Conservation (phyloP, 1,140 invertebrate genomes). For the Diplogasteroides magnus region DNA sequence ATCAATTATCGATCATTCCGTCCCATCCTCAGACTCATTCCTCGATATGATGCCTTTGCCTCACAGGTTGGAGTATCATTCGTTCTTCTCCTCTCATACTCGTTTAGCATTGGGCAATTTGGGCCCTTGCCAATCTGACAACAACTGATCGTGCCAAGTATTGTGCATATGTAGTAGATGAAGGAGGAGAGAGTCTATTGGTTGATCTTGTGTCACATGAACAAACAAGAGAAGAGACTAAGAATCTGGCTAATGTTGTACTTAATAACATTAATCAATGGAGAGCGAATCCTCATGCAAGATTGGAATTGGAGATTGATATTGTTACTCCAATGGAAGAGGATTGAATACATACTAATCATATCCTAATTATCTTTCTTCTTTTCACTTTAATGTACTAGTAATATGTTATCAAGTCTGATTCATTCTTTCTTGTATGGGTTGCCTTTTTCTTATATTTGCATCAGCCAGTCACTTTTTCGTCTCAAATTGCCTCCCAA, state of each 20-base stretch:
- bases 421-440: no score
- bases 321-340: no score
- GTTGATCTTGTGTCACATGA: slow-evolving; percentile 15
- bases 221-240: slow-evolving; percentile 17
- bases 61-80: slow-evolving; percentile 37
- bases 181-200: slow-evolving; percentile 65
- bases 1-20: slow-evolving; percentile 79
- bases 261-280: slow-evolving; percentile 32
- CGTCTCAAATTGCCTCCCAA: no score
- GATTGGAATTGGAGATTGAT: no score
- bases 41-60: slow-evolving; percentile 42
- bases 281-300: not conserved
- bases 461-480: no score
- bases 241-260: slow-evolving; percentile 24
- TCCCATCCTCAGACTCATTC: slow-evolving; percentile 44
- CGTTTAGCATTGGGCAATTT: slow-evolving; percentile 64
- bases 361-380: no score
- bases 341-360: no score
- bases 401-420: no score
- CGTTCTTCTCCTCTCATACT: not conserved
- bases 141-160: slow-evolving; percentile 71
- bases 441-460: no score
- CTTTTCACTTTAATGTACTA: no score
- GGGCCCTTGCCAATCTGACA: slow-evolving; percentile 92
- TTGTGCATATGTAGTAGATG: slow-evolving; percentile 74